These are phyloP conservation scores for Pangasianodon hypophthalmus DNA, from an alignment of 2,113 vertebrate genomes.

Conservation along the genomic window DNA sequence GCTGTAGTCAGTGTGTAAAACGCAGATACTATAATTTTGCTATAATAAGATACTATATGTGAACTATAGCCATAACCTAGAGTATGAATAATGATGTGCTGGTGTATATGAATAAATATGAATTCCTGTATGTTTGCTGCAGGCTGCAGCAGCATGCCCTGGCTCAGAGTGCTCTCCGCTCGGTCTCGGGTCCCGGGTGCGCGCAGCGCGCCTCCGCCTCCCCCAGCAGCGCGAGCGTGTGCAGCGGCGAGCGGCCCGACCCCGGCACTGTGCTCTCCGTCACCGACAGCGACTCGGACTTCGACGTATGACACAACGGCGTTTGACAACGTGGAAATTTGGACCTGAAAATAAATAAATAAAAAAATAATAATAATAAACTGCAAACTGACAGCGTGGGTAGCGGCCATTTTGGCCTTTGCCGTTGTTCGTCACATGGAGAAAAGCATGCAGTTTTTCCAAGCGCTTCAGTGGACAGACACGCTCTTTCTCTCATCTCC, in stretches of 20 bases:
- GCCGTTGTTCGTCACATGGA: constrained; percentile 42
- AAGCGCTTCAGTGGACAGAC: constrained; percentile 53
- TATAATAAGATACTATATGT: not conserved
- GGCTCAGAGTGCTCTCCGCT: constrained; percentile 77
- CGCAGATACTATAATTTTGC: not conserved
- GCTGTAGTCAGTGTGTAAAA: not conserved
- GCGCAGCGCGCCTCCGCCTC: constrained; percentile 83
- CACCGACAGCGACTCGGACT: constrained; percentile 97
- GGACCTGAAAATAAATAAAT: constrained; percentile 40
- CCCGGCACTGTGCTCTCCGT: constrained; percentile 90
- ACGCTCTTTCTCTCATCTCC: constrained; percentile 43
- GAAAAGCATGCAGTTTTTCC: constrained; percentile 51
- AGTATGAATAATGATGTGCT: not conserved
- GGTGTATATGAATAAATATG: not conserved
- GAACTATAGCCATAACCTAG: not conserved
- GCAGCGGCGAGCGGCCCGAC: constrained; percentile 84
- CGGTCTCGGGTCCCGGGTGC: constrained; percentile 83
- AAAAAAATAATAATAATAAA: constrained; percentile 19
- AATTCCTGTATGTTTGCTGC: not conserved
- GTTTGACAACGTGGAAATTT: constrained; percentile 54
- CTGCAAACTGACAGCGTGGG: constrained; percentile 37
- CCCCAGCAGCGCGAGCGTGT: constrained; percentile 84
- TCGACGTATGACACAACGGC: constrained; percentile 85
- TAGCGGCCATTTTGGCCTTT: constrained; percentile 45
- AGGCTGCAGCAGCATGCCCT: constrained; percentile 39